These are phyloP conservation scores for Megaceryle torquata DNA, from an alignment of 2,113 vertebrate species.

Conservation along the genomic window DNA sequence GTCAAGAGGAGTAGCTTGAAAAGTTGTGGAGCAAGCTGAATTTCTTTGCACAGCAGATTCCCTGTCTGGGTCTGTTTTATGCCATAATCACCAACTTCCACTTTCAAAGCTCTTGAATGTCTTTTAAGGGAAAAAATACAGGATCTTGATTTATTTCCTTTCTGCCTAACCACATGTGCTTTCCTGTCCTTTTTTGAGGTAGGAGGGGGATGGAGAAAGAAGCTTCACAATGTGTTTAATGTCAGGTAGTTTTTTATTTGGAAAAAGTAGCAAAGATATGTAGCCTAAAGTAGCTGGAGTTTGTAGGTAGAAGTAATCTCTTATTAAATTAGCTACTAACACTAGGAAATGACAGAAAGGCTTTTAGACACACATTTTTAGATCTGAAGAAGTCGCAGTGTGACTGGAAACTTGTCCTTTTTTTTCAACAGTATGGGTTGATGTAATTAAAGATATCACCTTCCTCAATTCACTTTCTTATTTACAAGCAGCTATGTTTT, in stretches of 20 bases:
- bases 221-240: not conserved
- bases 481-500: not conserved
- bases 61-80: not conserved
- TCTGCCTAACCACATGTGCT: not conserved
- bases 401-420: not conserved
- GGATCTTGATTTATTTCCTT: not conserved
- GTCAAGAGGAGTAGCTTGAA: not conserved
- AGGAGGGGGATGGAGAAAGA: not conserved
- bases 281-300: not conserved
- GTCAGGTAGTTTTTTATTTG: not conserved
- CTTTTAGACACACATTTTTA: not conserved
- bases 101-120: not conserved
- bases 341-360: not conserved
- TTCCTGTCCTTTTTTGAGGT: not conserved
- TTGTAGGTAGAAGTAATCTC: not conserved
- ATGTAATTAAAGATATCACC: not conserved
- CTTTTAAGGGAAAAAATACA: not conserved
- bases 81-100: not conserved
- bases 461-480: not conserved
- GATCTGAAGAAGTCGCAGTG: not conserved
- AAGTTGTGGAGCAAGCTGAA: not conserved
- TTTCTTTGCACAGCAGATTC: not conserved
- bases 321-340: not conserved
- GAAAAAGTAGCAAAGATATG: not conserved
- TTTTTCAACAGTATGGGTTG: not conserved